Evolutionary conservation across 2,888 invertebrate species (phyloP), one percentile per base, ranked within the genome.

Genomic region (Euzophera pinguis): DNA sequence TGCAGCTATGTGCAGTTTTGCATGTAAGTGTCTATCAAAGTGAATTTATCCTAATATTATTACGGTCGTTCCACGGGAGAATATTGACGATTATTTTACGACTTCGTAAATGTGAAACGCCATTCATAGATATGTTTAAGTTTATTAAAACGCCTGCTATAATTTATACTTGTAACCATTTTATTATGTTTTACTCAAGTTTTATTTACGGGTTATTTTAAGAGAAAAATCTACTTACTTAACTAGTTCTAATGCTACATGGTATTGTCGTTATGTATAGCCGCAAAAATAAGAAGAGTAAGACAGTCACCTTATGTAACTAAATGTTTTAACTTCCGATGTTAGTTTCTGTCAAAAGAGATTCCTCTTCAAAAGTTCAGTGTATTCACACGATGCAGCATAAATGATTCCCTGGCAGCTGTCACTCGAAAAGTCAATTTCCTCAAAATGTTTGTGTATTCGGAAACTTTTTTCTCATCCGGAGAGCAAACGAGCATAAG

Each of bases 391-490:
- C 39, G 41, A 39, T 50, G 49, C 49, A 51, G 43, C 35, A 51
- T 43, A 51, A 56, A 56, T 50, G 50, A 50, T 52, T 67, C 61
- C 73, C 73, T 69, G 73, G 70, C 81, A 81, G 76, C 75, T 81
- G 80, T 78, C 78, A 81, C 78, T 82, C 78, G 73, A 69, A 85
- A 84, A 84, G 81, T 78, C 81, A 81, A 85, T 87, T 84, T 86
- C 71, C 65, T 69, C 76, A 75, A 79, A 75, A 78, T 75, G 74
- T 69, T 69, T 71, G 71, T 71, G 74, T 78, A 70, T 70, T 73
- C 67, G 71, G 62, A 69, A 84, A 80, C 70, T 81, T 81, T 82
- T 76, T 73, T 76, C 75, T 72, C 71, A 68, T 67, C 70, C 67
- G 67, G 60, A 60, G 65, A 66, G 66, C 70, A 79, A 86, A 84